These are phyloP conservation scores for Meleagris gallopavo DNA, from an alignment of 2,113 vertebrate genomes.

Conservation along the genomic window DNA sequence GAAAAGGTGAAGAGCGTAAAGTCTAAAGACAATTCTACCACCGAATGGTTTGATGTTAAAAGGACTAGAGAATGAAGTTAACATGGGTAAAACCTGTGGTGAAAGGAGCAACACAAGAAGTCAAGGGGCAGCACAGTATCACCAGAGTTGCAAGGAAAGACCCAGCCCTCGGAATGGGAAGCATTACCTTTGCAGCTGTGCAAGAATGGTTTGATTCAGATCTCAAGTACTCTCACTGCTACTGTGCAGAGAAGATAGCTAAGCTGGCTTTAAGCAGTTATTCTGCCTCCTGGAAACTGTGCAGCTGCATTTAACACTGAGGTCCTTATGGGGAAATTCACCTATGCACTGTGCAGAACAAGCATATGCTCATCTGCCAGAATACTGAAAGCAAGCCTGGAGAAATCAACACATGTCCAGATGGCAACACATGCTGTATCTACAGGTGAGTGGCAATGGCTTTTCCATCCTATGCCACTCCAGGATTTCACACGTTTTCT, in stretches of 20 bases:
- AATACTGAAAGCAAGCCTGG: not conserved
- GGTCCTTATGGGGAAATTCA: not conserved
- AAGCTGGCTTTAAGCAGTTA: not conserved
- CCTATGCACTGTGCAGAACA: not conserved
- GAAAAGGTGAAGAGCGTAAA: not conserved
- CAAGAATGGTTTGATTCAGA: not conserved
- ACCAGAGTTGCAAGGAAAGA: not conserved
- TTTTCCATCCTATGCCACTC: not conserved
- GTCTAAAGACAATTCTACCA: not conserved
- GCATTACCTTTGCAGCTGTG: not conserved
- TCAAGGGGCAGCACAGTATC: not conserved
- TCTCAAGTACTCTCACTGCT: not conserved
- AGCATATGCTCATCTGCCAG: not conserved
- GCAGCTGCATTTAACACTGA: not conserved
- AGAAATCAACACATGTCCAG: not conserved
- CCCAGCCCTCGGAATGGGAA: not conserved
- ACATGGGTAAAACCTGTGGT: not conserved
- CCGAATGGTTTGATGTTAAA: accelerated
- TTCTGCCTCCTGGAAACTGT: not conserved
- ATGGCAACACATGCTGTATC: not conserved
- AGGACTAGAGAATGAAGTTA: not conserved
- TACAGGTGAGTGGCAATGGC: not conserved
- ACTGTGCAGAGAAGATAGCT: not conserved
- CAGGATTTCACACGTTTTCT: not conserved
- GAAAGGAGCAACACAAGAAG: not conserved